Conservation (phyloP, 2,888 invertebrate genomes). For the Emmelina monodactyla region DNA sequence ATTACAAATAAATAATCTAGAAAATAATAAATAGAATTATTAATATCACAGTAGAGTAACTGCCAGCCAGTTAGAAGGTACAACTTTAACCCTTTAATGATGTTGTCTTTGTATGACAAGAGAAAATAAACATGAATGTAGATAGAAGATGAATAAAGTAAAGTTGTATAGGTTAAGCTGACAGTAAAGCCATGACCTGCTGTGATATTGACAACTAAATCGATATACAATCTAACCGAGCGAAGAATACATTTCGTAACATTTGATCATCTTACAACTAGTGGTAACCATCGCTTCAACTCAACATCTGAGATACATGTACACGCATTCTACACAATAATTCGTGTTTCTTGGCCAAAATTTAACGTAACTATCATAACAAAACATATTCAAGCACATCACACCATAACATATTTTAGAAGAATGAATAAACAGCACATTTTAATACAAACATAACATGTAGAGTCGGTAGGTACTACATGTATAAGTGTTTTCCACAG, state of each 20-base stretch:
- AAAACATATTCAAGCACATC: background rate
- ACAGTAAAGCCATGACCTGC: conserved; percentile 49
- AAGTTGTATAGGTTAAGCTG: too few relatives aligned
- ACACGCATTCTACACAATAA: background rate
- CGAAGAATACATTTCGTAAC: conserved; percentile 31
- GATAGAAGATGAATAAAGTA: too few relatives aligned
- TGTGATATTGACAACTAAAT: conserved; percentile 60
- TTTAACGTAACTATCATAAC: too few relatives aligned
- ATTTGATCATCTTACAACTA: conserved; percentile 52
- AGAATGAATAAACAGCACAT: too few relatives aligned
- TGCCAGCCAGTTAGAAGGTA: conserved; percentile 52
- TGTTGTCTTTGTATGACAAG: too few relatives aligned
- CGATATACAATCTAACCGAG: conserved; percentile 19
- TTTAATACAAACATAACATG: too few relatives aligned
- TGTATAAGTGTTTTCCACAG: too few relatives aligned
- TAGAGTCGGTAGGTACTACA: too few relatives aligned
- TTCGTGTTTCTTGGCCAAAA: conserved; percentile 1
- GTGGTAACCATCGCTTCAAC: conserved; percentile 43
- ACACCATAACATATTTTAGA: too few relatives aligned
- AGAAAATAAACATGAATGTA: too few relatives aligned
- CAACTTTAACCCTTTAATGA: too few relatives aligned
- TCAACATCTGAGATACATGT: conserved; percentile 22
- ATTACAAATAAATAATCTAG: conserved; percentile 54
- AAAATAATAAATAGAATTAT: conserved; percentile 60
- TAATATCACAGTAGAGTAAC: conserved; percentile 63